Percentiles rank a stretch among this genome's conserved stretches.
Evolutionary conservation across 2,888 invertebrate genomes (phyloP).

Genomic region (Ectemnius lituratus): DNA sequence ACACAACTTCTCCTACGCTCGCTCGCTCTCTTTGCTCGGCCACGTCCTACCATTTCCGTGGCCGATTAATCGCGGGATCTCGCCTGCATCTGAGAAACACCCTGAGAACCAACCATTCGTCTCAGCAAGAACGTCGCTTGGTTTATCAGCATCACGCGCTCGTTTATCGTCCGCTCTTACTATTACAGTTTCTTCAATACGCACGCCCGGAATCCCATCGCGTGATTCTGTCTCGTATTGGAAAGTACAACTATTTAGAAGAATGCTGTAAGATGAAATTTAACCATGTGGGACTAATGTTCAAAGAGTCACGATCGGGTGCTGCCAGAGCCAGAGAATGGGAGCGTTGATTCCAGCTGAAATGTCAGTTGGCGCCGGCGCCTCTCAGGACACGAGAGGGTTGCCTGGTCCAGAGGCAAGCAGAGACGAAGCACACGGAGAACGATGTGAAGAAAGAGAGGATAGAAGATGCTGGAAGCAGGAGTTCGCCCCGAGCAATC

Average conservation of each 20-base stretch:
- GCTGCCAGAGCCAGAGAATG: neutral
- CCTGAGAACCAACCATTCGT: neutral
- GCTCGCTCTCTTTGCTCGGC: slow-evolving; percentile 30
- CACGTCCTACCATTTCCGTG: slow-evolving; percentile 51
- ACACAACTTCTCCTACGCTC: slow-evolving; percentile 35
- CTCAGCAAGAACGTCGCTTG: neutral
- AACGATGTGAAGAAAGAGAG: neutral
- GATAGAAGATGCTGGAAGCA: neutral
- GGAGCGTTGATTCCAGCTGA: slow-evolving; percentile 29
- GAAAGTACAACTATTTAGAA: no score
- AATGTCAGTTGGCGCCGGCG: slow-evolving; percentile 26
- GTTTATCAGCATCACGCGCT: neutral
- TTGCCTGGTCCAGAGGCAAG: neutral
- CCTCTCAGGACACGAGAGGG: slow-evolving; percentile 3
- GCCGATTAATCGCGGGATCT: slow-evolving; percentile 58
- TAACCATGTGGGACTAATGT: no score
- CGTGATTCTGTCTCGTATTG: no score
- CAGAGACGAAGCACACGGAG: neutral
- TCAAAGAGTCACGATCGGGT: no score
- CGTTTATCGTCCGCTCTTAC: neutral
- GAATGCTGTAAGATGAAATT: no score
- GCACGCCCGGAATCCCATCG: no score
- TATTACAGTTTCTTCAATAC: no score
- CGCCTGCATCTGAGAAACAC: slow-evolving; percentile 7
- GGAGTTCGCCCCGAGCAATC: slow-evolving; percentile 48